phyloP scores from a whole-genome alignment of 1,140 invertebrate genomes.

The Cydia fagiglandana region DNA sequence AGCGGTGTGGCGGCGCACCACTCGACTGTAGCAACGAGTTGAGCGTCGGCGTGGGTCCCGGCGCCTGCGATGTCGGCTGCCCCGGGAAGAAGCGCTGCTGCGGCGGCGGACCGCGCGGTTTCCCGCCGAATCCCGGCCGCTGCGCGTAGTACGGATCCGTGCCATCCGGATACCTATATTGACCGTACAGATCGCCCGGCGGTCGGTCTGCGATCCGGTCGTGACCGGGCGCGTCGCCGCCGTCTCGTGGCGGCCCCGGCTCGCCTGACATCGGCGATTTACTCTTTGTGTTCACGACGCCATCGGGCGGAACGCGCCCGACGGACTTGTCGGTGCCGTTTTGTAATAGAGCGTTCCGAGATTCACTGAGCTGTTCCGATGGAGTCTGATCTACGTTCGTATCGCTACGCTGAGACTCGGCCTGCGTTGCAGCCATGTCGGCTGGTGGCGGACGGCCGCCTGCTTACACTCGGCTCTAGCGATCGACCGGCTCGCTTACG shows the following conservation, averaged over 20 bases:
- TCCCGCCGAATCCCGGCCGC: conserved; percentile 72
- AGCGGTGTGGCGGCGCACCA: conserved; percentile 83
- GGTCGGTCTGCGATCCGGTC: conserved; percentile 67
- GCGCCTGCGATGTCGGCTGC: conserved; percentile 85
- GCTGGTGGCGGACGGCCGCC: conserved; percentile 75
- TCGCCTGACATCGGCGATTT: conserved; percentile 76
- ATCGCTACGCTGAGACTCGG: conserved; percentile 82
- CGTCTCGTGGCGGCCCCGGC: conserved; percentile 68
- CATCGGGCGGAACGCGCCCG: conserved; percentile 76
- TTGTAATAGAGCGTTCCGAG: conserved; percentile 81
- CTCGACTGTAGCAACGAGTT: conserved; percentile 93
- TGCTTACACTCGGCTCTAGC: conserved; percentile 78
- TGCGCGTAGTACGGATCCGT: conserved; percentile 69
- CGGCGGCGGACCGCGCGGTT: conserved; percentile 67
- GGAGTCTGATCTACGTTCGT: conserved; percentile 81
- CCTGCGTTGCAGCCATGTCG: conserved; percentile 84
- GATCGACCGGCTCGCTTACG: conserved; percentile 79
- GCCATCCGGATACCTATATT: conserved; percentile 71
- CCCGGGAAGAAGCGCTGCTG: conserved; percentile 82
- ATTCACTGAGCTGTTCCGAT: conserved; percentile 81
- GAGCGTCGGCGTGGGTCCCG: conserved; percentile 93
- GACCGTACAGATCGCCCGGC: conserved; percentile 66
- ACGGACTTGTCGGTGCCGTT: conserved; percentile 80
- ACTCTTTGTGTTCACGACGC: conserved; percentile 77
- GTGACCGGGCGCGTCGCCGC: conserved; percentile 68